Base-by-base conservation (phyloP, 2,888 invertebrate species). In the Homarus gammarus region DNA sequence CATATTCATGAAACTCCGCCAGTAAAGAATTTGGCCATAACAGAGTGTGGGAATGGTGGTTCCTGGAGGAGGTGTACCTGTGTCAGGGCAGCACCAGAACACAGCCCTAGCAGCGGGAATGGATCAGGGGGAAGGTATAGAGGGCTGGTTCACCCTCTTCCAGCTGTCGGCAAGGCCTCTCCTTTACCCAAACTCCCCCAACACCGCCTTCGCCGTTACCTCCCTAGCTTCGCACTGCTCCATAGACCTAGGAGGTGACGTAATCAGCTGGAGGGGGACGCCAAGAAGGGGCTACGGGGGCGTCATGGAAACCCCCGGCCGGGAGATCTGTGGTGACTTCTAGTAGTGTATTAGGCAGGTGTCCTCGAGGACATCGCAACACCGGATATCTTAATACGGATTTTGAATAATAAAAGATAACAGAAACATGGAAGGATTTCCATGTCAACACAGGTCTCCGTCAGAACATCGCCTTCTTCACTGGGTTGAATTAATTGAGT, bases 141-240 rank as follows among this genome's bases (percentile, higher is more conserved):
- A 86, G 38, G 79, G 86, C 18, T 86, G 86, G 79, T 22, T 86
- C 64, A 86, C 86, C 18, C 86, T 79, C 49, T n/a, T 86, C 79
- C 78, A 86, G 36, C 0, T 86, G n/a, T 64, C 70, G 2, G 5
- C 31, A 18, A 22, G 27, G 3, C 56, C 78, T 27, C 68, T 82
- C 33, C 3, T 2, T 3, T 6, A 70, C 44, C 81, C 64, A 22
- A 49, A n/a, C 5, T 82, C 82, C 70, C 1, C 0, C 15, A 6
- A 6, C 2, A 49, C 70, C 70, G 44, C 31, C 40, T 12, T 1
- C 40, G 0, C 12, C 56, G 36, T 78, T 15, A 36, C 49, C 15
- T 2, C 15, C 22, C 78, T 79, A 27, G 64, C 79, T 70, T 27
- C 6, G 10, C 10, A 15, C n/a, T 86, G 86, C 36, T 12, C 85